These are phyloP conservation scores for Coluber constrictor DNA, from an alignment of 2,797 vertebrate genomes.

Conservation along the genomic window DNA sequence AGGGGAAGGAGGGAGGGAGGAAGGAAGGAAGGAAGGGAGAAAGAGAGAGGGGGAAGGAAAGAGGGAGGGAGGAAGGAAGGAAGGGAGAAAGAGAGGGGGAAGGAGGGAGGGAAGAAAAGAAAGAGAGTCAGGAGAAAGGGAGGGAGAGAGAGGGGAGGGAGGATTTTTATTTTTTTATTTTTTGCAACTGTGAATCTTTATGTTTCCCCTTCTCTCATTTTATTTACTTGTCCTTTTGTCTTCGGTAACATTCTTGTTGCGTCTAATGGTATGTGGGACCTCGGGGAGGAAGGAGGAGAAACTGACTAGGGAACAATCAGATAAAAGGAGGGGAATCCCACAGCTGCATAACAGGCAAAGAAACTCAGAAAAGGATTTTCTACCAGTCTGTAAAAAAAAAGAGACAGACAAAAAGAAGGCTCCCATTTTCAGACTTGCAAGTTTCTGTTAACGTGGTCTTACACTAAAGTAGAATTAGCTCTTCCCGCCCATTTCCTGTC, in stretches of 20 bases:
- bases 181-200: not conserved
- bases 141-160: too few relatives aligned
- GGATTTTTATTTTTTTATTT: too few relatives aligned
- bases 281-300: not conserved
- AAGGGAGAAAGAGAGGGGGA: too few relatives aligned
- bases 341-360: not conserved
- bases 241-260: not conserved
- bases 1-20: too few relatives aligned
- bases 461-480: not conserved
- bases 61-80: too few relatives aligned
- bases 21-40: not conserved
- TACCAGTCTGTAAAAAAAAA: not conserved
- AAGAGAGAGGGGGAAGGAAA: too few relatives aligned
- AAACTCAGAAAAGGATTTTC: not conserved
- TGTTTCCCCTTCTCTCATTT: not conserved
- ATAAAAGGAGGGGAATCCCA: not conserved
- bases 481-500: not conserved
- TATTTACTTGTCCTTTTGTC: not conserved
- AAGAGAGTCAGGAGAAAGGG: fast-evolving
- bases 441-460: not conserved
- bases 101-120: fast-evolving
- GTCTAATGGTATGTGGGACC: not conserved
- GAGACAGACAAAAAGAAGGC: not conserved
- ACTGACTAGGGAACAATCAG: too few relatives aligned
- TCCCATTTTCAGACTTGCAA: not conserved